Evolutionary conservation across 2,797 vertebrate genomes (phyloP).

Genomic region (Coluber constrictor): DNA sequence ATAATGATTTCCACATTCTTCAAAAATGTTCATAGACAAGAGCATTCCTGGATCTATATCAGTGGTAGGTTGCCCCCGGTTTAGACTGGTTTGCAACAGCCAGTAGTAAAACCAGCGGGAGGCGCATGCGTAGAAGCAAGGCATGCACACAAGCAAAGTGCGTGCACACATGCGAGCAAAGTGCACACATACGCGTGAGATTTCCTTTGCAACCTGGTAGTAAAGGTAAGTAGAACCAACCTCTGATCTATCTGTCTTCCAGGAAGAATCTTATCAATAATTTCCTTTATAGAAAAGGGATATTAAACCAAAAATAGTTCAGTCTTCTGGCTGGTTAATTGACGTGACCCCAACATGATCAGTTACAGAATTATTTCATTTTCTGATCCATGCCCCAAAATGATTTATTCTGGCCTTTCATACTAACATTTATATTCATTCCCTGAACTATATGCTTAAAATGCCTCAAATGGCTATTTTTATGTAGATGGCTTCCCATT

Average conservation of each 20-base stretch:
- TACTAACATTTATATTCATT: neutral
- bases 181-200: no score
- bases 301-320: neutral
- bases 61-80: no score
- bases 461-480: neutral
- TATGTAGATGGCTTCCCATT: neutral
- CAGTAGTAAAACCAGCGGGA: no score
- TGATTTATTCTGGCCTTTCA: neutral
- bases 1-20: neutral
- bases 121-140: no score
- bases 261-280: neutral
- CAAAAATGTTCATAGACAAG: neutral
- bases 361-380: neutral
- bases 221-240: no score
- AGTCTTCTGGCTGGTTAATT: neutral
- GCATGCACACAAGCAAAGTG: no score
- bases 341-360: neutral
- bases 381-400: neutral
- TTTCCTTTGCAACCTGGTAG: no score
- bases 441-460: neutral
- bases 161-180: no score
- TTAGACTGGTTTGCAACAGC: no score
- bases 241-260: neutral
- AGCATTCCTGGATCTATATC: neutral
- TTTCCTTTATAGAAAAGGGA: neutral